Conservation (phyloP, 92 coral and sea anemone genomes). For the Phymanthus crucifer region DNA sequence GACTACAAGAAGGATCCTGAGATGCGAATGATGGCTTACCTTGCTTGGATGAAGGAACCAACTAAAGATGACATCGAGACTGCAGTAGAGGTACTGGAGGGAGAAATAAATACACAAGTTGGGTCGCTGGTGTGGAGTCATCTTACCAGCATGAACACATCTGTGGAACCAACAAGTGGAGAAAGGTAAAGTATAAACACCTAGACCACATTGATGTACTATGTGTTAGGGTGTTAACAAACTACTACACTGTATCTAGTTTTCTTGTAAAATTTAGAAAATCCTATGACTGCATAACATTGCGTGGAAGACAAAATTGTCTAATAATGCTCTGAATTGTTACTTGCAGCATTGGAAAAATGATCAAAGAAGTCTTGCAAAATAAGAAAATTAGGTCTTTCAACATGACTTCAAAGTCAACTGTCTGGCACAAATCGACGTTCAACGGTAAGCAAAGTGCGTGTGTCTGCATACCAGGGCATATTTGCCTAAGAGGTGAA, state of each 20-base stretch:
- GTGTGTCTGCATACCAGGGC: too few relatives aligned
- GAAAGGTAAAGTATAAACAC: slow-evolving; percentile 22
- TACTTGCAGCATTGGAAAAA: slow-evolving; percentile 33
- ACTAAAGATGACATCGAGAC: slow-evolving; percentile 34
- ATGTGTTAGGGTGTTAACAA: too few relatives aligned
- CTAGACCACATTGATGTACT: too few relatives aligned
- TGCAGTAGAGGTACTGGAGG: slow-evolving; percentile 43
- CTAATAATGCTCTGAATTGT: not conserved
- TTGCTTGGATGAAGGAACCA: slow-evolving; percentile 52
- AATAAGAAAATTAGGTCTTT: slow-evolving; percentile 48
- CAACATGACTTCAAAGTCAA: slow-evolving; percentile 55
- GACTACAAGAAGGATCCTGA: slow-evolving; percentile 57
- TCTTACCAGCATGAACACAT: slow-evolving; percentile 53
- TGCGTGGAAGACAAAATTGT: not conserved
- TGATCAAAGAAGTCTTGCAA: slow-evolving; percentile 53
- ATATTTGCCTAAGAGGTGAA: too few relatives aligned
- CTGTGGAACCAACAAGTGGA: slow-evolving; percentile 61
- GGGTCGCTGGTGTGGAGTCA: slow-evolving; percentile 67
- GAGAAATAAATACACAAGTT: slow-evolving; percentile 65
- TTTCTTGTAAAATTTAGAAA: not conserved
- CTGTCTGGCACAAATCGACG: slow-evolving; percentile 48
- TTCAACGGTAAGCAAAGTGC: slow-evolving; percentile 54
- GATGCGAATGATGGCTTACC: slow-evolving; percentile 58
- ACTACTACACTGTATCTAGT: too few relatives aligned
- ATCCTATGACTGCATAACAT: not conserved